phyloP scores from a whole-genome alignment of 1,140 invertebrate species.

The Drosophila ananassae region DNA sequence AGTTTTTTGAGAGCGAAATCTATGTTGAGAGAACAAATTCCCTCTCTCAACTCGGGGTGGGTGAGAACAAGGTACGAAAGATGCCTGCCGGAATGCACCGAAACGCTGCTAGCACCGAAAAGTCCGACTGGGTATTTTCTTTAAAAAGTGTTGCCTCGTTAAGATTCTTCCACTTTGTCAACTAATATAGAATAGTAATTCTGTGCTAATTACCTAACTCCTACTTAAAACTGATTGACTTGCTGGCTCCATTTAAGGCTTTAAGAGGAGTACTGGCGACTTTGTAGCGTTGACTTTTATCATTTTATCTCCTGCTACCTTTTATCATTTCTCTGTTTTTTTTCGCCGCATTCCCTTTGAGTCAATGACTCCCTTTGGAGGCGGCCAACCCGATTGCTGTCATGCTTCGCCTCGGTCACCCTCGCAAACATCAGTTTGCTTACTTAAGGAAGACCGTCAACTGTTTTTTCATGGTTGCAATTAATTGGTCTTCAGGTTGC shows the following conservation, averaged over 20 bases:
- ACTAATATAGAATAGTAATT: background rate
- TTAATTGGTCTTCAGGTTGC: constrained; percentile 55
- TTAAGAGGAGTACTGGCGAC: constrained; percentile 22
- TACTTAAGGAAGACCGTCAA: constrained; percentile 40
- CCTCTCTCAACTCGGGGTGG: no score
- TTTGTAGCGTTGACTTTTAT: constrained; percentile 29
- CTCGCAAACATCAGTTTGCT: constrained; percentile 20
- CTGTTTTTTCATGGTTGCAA: constrained; percentile 43
- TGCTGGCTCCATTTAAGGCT: constrained; percentile 29
- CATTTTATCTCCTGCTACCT: constrained; percentile 16
- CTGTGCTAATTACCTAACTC: background rate
- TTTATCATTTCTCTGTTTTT: constrained; percentile 7
- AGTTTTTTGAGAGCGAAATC: no score
- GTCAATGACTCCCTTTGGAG: constrained; percentile 20
- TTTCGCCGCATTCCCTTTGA: background rate
- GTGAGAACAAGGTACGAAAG: no score
- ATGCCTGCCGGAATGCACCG: no score
- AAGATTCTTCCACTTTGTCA: no score
- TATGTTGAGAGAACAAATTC: no score
- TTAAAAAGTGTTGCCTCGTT: no score
- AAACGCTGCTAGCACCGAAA: no score
- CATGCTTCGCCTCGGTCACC: background rate
- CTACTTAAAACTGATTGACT: constrained; percentile 17
- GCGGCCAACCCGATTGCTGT: constrained; percentile 20
- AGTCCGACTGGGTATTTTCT: no score